These are phyloP conservation scores for Heliothis peltigera DNA, from an alignment of 2,888 invertebrate genomes.

Conservation along the genomic window DNA sequence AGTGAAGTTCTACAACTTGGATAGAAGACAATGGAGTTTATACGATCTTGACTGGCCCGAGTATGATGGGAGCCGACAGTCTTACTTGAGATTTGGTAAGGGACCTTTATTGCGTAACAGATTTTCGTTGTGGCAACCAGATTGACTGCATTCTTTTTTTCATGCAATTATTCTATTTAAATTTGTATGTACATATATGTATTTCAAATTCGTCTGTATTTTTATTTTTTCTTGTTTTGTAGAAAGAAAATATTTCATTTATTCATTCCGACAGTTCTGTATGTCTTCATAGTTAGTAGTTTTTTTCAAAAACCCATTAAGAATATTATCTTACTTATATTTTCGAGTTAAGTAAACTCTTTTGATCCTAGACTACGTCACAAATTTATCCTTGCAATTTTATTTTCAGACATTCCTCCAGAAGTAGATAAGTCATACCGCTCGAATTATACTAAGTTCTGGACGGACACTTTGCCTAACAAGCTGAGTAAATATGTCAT, in stretches of 20 bases:
- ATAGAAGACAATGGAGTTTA: constrained; percentile 91
- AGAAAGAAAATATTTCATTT: no score
- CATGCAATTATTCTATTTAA: no score
- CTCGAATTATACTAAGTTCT: constrained; percentile 94
- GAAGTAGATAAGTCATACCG: constrained; percentile 93
- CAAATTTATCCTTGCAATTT: not conserved
- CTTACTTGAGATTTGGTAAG: constrained; percentile 94
- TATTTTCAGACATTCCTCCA: constrained; percentile 92
- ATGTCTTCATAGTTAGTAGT: no score
- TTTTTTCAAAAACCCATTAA: no score
- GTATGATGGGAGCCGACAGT: constrained; percentile 93
- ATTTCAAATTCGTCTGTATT: no score
- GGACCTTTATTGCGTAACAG: constrained; percentile 8
- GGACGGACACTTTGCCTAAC: constrained; percentile 95
- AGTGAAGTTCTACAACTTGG: constrained; percentile 91
- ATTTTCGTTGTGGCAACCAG: not conserved
- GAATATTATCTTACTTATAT: no score
- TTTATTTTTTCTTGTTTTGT: no score
- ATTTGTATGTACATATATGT: no score
- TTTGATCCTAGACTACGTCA: no score
- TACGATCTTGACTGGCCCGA: constrained; percentile 96
- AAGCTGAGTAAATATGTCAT: constrained; percentile 90
- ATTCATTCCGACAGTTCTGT: no score
- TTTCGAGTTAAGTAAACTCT: no score
- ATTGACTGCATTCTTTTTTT: no score